Evolutionary conservation across 2,888 invertebrate species (phyloP).

Genomic region (Agriopis leucophaearia): DNA sequence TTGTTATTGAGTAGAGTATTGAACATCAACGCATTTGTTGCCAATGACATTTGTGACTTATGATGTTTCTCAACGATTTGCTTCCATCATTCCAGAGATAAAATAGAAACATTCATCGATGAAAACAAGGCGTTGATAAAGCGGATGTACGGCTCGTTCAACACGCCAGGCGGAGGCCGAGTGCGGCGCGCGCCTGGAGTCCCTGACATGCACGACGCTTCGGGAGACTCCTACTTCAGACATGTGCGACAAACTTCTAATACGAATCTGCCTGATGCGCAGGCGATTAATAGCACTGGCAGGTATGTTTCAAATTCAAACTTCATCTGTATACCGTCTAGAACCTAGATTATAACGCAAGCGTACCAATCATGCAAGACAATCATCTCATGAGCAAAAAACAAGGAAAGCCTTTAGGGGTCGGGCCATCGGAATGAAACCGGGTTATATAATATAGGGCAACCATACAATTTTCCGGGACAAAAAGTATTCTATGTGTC

Average conservation of each 20-base stretch:
- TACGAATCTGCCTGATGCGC: constrained; percentile 74
- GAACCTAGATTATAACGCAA: neutral
- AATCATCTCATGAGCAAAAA: too few relatives aligned
- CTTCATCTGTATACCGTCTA: neutral
- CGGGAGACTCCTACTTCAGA: constrained; percentile 78
- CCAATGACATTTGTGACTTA: neutral
- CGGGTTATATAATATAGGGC: too few relatives aligned
- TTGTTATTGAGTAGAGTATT: neutral
- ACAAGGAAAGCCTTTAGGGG: too few relatives aligned
- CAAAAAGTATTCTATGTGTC: too few relatives aligned
- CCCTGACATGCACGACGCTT: constrained; percentile 82
- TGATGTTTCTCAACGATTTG: neutral
- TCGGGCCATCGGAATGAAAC: too few relatives aligned
- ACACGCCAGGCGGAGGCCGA: constrained; percentile 79
- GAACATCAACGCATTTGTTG: neutral
- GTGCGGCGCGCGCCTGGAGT: constrained; percentile 81
- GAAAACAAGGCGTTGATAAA: constrained; percentile 97
- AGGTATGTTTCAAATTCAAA: constrained; percentile 56
- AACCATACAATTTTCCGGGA: too few relatives aligned
- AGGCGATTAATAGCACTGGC: constrained; percentile 77
- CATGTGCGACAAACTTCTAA: constrained; percentile 76
- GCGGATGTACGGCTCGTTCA: constrained; percentile 97
- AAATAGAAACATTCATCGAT: constrained; percentile 96
- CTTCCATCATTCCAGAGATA: constrained; percentile 88
- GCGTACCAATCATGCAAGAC: neutral